These are phyloP conservation scores for Folsomia candida DNA, from an alignment of 2,888 invertebrate genomes.

Conservation along the genomic window DNA sequence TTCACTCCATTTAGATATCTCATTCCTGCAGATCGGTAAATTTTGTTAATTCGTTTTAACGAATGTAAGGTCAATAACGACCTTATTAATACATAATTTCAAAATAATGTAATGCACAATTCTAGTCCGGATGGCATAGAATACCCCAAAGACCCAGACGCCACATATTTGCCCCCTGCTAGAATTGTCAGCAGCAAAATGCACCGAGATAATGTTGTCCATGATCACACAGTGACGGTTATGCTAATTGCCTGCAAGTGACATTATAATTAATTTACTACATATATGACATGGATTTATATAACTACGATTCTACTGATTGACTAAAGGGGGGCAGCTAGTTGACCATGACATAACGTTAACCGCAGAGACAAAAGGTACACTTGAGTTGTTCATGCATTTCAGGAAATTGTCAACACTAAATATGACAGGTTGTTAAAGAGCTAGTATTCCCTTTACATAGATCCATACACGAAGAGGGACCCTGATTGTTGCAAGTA, in stretches of 20 bases:
- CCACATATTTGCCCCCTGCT: slow-evolving; percentile 62
- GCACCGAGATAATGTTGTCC: slow-evolving; percentile 63
- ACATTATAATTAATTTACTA: slow-evolving; percentile 38
- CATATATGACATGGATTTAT: not conserved
- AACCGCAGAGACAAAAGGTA: slow-evolving; percentile 56
- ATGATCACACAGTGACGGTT: slow-evolving; percentile 56
- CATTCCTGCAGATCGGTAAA: slow-evolving; percentile 28
- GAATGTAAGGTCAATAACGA: too few relatives aligned
- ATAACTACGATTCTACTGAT: not conserved
- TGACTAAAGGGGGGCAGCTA: slow-evolving; percentile 55
- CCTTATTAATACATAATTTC: too few relatives aligned
- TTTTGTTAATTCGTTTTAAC: too few relatives aligned
- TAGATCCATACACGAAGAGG: slow-evolving; percentile 31
- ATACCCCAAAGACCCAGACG: slow-evolving; percentile 52
- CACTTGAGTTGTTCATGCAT: too few relatives aligned
- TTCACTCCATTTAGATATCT: slow-evolving; percentile 46
- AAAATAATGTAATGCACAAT: too few relatives aligned
- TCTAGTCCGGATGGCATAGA: slow-evolving; percentile 37
- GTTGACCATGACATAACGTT: slow-evolving; percentile 58
- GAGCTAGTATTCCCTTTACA: too few relatives aligned
- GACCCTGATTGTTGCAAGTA: slow-evolving; percentile 52
- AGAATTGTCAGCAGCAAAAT: slow-evolving; percentile 66
- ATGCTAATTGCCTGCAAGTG: slow-evolving; percentile 54
- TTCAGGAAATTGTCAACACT: slow-evolving; percentile 12
- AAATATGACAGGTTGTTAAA: not conserved